Evolutionary conservation across 2,113 vertebrate species (phyloP), one percentile per base, ranked within the genome.

Genomic region (Carettochelys insculpta): DNA sequence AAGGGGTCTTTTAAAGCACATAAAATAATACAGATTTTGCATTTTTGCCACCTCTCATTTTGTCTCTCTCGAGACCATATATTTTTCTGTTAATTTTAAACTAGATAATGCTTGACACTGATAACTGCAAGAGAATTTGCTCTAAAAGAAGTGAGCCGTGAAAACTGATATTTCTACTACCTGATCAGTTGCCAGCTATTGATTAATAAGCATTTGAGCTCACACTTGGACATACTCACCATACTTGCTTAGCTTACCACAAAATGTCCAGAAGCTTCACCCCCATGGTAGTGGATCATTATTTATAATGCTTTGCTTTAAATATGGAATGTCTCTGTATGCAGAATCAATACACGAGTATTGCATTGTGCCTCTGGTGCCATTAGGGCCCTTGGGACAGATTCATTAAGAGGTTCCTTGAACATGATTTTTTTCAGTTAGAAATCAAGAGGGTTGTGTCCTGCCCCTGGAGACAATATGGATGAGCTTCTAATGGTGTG

Each of bases 1-100:
- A 93, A 94, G 93, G 92, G 92, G 91, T 97, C 96, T 97, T 96
- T 94, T 90, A 94, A 92, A 95, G 90, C 86, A 90, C 78, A 92
- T 89, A 77, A 90, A 93, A 85, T 96, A 85, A 95, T 91, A 91
- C 75, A 93, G 85, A 95, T 96, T 96, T 97, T 95, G 93, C 93
- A 91, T 97, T 96, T 96, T 93, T 94, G 96, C 54, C 81, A 86
- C 68, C 92, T 96, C 43, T 82, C 48, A 71, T 47, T 94, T 95
- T 86, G 77, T 96, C 92, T 95, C 96, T 92, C 86, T 82, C 65
- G 1, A n/a, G 94, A 82, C 43, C 47, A 93, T 93, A 87, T 20
- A 29, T 79, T 96, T 93, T 95, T 97, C 86, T 94, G 45, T 96
- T 93, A 54, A 85, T 92, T 93, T 96, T 91, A 90, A 94, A 85